Percentiles rank a stretch among this genome's conserved stretches.
Evolutionary conservation across 1,140 invertebrate genomes (phyloP).

Genomic region (Hirudo medicinalis): DNA sequence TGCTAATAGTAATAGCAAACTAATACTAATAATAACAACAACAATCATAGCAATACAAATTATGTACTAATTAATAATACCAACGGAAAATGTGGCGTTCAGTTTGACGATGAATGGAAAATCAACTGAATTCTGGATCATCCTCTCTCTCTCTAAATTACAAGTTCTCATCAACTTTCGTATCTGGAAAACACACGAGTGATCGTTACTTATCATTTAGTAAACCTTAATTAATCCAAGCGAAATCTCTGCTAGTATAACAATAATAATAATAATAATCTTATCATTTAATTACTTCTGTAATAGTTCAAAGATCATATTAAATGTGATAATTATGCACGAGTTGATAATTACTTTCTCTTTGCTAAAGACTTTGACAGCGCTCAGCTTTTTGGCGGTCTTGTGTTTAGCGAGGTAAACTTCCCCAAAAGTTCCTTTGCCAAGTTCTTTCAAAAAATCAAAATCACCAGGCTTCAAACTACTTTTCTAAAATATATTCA

Average conservation of each 20-base stretch:
- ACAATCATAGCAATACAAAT: background rate
- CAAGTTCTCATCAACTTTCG: no score
- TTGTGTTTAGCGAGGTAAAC: background rate
- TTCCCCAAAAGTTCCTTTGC: background rate
- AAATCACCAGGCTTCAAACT: background rate
- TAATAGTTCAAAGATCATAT: no score
- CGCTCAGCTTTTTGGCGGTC: background rate
- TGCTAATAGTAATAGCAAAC: no score
- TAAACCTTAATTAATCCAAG: no score
- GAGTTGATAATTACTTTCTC: no score
- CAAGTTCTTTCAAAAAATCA: background rate
- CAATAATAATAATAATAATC: no score
- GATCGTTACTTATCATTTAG: no score
- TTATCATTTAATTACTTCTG: no score
- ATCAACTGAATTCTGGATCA: background rate
- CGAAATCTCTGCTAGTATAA: no score
- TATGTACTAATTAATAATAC: background rate
- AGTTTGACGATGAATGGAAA: constrained; percentile 2
- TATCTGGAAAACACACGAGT: background rate
- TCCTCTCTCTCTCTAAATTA: background rate
- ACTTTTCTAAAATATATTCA: no score
- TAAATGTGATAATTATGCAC: no score
- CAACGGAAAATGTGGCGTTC: background rate
- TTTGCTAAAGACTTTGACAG: background rate
- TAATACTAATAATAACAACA: no score